Evolutionary conservation across 2,113 vertebrate genomes (phyloP).

Genomic region (Grammomys surdaster): DNA sequence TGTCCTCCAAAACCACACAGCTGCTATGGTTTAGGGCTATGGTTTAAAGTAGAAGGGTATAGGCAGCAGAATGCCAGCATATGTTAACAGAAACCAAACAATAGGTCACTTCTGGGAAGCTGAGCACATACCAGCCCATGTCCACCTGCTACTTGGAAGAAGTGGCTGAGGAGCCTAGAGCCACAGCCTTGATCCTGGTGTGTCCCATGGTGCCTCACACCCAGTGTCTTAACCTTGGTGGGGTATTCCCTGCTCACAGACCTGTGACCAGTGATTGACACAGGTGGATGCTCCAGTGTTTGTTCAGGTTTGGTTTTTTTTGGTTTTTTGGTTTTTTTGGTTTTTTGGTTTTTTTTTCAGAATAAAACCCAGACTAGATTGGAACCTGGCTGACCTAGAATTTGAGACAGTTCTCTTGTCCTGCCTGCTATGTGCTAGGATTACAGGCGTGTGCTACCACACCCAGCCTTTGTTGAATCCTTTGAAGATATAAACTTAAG

Average conservation of each 20-base stretch:
- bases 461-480: background rate
- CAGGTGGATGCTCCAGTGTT: background rate
- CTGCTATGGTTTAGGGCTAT: background rate
- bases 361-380: background rate
- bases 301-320: background rate
- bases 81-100: background rate
- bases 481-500: conserved; percentile 64
- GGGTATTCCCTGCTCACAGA: background rate
- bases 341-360: background rate
- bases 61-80: too few species aligned
- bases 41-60: background rate
- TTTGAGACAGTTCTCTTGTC: background rate
- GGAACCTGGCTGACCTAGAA: background rate
- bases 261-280: background rate
- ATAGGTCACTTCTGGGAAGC: background rate
- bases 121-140: too few species aligned
- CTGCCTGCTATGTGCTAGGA: background rate
- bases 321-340: too few species aligned
- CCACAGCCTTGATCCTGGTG: background rate
- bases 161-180: rapidly evolving
- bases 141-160: too few species aligned
- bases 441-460: background rate
- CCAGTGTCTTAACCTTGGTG: too few species aligned
- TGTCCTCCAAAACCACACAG: background rate
- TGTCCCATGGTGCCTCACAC: rapidly evolving